Evolutionary conservation across 2,113 vertebrate genomes (phyloP), one percentile per base, ranked within the genome.

Genomic region (Oncorhynchus kisutch): DNA sequence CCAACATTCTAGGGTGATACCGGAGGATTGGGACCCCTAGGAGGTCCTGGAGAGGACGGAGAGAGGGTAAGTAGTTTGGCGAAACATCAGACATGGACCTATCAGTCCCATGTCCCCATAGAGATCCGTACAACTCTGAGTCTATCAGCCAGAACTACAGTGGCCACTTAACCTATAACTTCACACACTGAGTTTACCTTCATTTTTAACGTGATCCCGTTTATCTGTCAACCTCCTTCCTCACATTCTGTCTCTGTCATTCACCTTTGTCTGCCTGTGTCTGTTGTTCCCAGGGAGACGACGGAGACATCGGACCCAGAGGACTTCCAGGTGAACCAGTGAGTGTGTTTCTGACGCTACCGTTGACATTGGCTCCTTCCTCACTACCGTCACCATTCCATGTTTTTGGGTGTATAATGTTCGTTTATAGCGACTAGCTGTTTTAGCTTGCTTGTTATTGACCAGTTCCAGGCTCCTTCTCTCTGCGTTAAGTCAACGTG

Each of bases 301-400:
- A 99, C 70, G 98, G 98, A 90, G 97, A 99, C 83, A 95, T 97
- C 9, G 98, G 98, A 87, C 97, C 96, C 84, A 90, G 97, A 86
- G 97, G 97, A 73, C 94, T 99, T 45, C 97, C 97, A 2, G 97
- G 97, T 67, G 98, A 99, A 85, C 90, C 98, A 0, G 97, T 99
- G 92, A 98, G 97, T 96, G 75, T 87, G 85, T 68, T 22, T 62
- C 59, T 62, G 59, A 62, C 2, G 2, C 54, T 20, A 20, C 20
- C 4, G 2, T 20, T 57, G 54, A 5, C 54, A 45, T 45, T 57
- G 18, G 54, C 7, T 57, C 54, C 54, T 20, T 20, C 4, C 54
- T 57, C 18, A 14, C 54, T 20, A 7, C 20, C 20, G 1, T 57
- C 54, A 57, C 54, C 54, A 2, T 14, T 20, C 6, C 18, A 57